Conservation (phyloP, 37 sponge, comb jelly and placozoan species). For the Eunapius fragilis region DNA sequence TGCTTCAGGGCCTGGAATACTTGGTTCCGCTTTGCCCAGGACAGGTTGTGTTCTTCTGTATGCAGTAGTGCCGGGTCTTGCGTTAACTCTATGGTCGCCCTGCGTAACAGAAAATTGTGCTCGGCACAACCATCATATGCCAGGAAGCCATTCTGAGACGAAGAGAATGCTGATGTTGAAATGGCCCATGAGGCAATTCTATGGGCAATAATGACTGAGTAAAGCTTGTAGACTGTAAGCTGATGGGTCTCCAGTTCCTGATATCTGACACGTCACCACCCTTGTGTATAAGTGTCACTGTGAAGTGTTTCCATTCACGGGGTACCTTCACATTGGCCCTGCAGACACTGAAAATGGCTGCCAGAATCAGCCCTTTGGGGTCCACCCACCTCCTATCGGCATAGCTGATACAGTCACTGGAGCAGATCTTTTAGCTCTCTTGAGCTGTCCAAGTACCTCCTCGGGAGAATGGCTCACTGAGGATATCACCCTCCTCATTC, state of each 20-base stretch:
- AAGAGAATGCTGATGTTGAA: background rate
- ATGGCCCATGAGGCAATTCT: constrained; percentile 27
- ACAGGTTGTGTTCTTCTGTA: constrained; percentile 4
- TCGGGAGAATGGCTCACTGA: too few species aligned
- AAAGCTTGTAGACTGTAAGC: constrained; percentile 42
- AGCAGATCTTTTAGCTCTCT: too few species aligned
- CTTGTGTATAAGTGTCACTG: constrained; percentile 28
- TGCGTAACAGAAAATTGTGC: constrained; percentile 33
- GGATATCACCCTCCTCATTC: too few species aligned
- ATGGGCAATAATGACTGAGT: constrained; percentile 33
- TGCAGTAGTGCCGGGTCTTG: too few species aligned
- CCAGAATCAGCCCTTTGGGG: background rate
- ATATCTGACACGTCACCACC: background rate
- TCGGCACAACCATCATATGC: constrained; percentile 34
- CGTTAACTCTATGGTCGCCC: too few species aligned
- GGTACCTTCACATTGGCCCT: background rate
- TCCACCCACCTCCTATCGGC: background rate
- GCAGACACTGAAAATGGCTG: constrained; percentile 17
- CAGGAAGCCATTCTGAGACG: constrained; percentile 32
- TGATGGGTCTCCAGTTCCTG: constrained; percentile 45
- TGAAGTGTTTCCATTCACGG: constrained; percentile 23
- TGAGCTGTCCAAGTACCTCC: too few species aligned
- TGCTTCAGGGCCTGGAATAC: background rate
- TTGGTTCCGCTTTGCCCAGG: background rate
- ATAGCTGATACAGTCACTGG: background rate